A percentile compares a stretch with the other conserved stretches of the same genome.
phyloP scores from a whole-genome alignment of 1,140 invertebrate species.

The Habropoda laboriosa region DNA sequence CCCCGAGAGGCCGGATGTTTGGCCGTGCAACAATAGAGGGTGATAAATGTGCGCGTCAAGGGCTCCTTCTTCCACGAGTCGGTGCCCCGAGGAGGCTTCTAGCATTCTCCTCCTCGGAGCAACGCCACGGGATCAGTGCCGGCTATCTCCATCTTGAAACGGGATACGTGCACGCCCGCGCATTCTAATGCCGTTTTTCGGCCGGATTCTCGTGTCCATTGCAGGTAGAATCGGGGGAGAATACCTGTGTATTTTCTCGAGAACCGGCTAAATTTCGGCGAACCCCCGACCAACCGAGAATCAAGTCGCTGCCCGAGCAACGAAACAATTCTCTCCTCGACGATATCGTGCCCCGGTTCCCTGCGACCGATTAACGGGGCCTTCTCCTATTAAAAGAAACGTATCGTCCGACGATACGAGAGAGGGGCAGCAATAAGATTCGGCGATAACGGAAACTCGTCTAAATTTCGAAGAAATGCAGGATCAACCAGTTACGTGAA shows the following conservation, averaged over 20 bases:
- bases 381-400: not conserved
- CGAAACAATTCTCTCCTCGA: constrained; percentile 16
- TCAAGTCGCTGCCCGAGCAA: not conserved
- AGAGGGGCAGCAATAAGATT: not conserved
- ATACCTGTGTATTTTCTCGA: constrained; percentile 25
- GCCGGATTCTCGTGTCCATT: constrained; percentile 28
- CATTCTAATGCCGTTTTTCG: constrained; percentile 76
- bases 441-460: constrained; percentile 16
- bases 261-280: not conserved
- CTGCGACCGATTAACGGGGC: constrained; percentile 11
- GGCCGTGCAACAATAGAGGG: constrained; percentile 75
- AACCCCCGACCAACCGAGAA: not conserved
- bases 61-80: constrained; percentile 69
- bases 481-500: constrained; percentile 30
- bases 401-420: too few species aligned
- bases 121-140: constrained; percentile 55
- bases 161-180: constrained; percentile 75
- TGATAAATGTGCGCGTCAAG: constrained; percentile 78
- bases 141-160: constrained; percentile 80
- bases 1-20: constrained; percentile 76
- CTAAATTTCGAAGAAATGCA: constrained; percentile 22
- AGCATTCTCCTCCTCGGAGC: constrained; percentile 51
- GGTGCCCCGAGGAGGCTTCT: constrained; percentile 59
- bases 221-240: constrained; percentile 28
- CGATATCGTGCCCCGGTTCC: not conserved